phyloP scores from a whole-genome alignment of 2,888 invertebrate genomes.

The Papilio protenor region DNA sequence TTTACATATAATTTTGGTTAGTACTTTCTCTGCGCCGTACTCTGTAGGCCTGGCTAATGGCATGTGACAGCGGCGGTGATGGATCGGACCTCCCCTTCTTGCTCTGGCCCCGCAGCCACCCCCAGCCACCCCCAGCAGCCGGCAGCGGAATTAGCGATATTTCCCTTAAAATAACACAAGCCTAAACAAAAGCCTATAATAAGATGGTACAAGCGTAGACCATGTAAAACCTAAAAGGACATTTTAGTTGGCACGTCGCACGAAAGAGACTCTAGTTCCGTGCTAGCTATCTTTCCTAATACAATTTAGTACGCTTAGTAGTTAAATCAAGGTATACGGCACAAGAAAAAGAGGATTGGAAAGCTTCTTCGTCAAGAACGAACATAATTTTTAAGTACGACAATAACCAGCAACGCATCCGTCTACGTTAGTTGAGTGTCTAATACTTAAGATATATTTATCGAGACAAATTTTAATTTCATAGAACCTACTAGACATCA shows the following conservation, averaged over 20 bases:
- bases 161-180: slow-evolving; percentile 37
- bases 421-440: too few relatives aligned
- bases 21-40: slow-evolving; percentile 48
- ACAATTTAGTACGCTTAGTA: too few relatives aligned
- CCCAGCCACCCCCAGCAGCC: slow-evolving; percentile 33
- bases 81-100: slow-evolving; percentile 67
- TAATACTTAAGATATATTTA: too few relatives aligned
- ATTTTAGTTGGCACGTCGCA: background rate
- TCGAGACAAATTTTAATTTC: too few relatives aligned
- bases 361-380: too few relatives aligned
- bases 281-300: background rate
- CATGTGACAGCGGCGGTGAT: slow-evolving; percentile 80
- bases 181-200: background rate
- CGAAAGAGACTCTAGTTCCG: background rate
- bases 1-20: background rate
- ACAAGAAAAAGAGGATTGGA: too few relatives aligned
- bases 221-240: background rate
- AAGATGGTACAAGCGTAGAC: slow-evolving; percentile 3
- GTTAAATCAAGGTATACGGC: too few relatives aligned
- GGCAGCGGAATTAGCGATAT: slow-evolving; percentile 60
- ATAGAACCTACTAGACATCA: background rate
- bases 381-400: too few relatives aligned
- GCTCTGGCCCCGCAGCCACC: slow-evolving; percentile 43
- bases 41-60: slow-evolving; percentile 76
- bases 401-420: too few relatives aligned